A percentile compares a stretch with the other conserved stretches of the same genome.
phyloP scores from a whole-genome alignment of 2,113 vertebrate species.

The Scalopus aquaticus region DNA sequence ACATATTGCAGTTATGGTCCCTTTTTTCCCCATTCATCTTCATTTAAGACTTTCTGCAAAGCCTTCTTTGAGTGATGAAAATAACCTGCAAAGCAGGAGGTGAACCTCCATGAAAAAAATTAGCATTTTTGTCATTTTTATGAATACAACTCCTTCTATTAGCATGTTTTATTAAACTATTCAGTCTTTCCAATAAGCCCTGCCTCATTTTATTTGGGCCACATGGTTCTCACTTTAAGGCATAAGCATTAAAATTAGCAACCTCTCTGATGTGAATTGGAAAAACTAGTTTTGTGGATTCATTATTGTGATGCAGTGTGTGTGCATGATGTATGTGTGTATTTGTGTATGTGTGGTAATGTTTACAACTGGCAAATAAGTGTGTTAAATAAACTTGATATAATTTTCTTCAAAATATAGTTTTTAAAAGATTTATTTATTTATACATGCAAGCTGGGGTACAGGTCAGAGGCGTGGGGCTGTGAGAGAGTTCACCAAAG shows the following conservation, averaged over 20 bases:
- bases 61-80: constrained; percentile 40
- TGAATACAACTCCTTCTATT: constrained; percentile 48
- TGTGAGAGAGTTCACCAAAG: no score
- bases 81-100: constrained; percentile 29
- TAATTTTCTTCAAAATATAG: no score
- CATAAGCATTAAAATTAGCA: neutral
- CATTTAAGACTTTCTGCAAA: constrained; percentile 42
- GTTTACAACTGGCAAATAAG: neutral
- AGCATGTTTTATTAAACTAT: constrained; percentile 61
- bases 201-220: neutral
- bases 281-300: neutral
- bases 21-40: constrained; percentile 50
- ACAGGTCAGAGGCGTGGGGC: no score
- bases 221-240: neutral
- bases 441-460: no score
- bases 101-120: constrained; percentile 34
- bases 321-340: neutral
- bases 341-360: neutral
- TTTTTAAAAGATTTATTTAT: no score
- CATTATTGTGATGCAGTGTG: neutral
- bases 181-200: constrained; percentile 32
- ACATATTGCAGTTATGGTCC: neutral
- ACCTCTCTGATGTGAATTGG: neutral
- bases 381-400: neutral
- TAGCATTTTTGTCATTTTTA: constrained; percentile 62